These are phyloP conservation scores for Apteryx mantelli DNA, from an alignment of 2,113 vertebrate species.

Conservation along the genomic window DNA sequence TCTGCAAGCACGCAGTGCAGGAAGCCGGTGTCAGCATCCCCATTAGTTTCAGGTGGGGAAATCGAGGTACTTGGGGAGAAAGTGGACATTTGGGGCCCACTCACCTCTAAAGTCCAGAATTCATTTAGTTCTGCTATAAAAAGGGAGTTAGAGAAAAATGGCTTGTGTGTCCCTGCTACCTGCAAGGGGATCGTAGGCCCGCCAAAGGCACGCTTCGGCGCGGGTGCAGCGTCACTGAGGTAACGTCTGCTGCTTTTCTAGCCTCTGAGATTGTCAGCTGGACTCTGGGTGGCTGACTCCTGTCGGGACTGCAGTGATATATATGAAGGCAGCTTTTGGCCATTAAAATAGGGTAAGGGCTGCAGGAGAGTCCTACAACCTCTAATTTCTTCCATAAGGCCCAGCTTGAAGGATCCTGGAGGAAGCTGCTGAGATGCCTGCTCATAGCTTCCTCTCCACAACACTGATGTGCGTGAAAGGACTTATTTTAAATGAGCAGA, in stretches of 20 bases:
- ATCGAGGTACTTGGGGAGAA: not conserved
- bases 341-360: not conserved
- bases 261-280: not conserved
- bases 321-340: not conserved
- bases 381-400: not conserved
- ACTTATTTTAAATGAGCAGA: not conserved
- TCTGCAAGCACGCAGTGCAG: rapidly evolving
- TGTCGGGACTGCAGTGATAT: not conserved
- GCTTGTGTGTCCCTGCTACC: not conserved
- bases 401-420: not conserved
- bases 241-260: not conserved
- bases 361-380: not conserved
- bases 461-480: rapidly evolving
- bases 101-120: not conserved
- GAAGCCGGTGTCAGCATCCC: not conserved
- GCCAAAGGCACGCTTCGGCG: not conserved
- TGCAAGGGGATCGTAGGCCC: not conserved
- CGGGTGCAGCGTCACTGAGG: not conserved
- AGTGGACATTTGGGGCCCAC: not conserved
- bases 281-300: rapidly evolving
- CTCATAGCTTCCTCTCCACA: no score
- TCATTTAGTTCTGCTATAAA: not conserved
- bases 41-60: not conserved
- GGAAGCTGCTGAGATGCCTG: not conserved
- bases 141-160: not conserved